Conservation (phyloP, 2,888 invertebrate genomes). For the Nymphalis c-album region DNA sequence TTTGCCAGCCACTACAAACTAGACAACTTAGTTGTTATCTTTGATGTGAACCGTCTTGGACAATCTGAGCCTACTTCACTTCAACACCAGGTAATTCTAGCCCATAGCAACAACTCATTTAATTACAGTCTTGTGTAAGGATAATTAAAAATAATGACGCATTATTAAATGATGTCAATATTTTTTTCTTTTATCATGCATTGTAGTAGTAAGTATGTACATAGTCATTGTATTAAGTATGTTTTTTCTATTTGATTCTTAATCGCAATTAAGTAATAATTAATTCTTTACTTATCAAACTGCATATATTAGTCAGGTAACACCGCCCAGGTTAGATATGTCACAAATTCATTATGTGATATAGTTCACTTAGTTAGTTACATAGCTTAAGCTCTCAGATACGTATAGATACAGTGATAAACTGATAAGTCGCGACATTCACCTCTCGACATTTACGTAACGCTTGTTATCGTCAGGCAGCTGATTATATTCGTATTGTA, state of each 20-base stretch:
- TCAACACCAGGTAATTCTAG: slow-evolving; percentile 87
- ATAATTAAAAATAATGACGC: too few relatives aligned
- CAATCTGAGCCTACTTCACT: slow-evolving; percentile 98
- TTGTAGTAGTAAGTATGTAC: too few relatives aligned
- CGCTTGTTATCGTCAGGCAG: neutral
- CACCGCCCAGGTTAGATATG: too few relatives aligned
- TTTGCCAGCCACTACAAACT: slow-evolving; percentile 97
- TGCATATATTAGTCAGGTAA: too few relatives aligned
- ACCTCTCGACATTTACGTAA: slow-evolving; percentile 11
- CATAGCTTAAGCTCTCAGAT: neutral
- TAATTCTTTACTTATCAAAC: too few relatives aligned
- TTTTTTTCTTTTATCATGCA: too few relatives aligned
- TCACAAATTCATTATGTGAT: neutral
- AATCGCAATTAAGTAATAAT: too few relatives aligned
- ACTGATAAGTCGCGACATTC: slow-evolving; percentile 29
- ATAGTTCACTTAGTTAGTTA: too few relatives aligned
- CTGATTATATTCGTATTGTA: neutral
- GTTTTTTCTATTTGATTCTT: too few relatives aligned
- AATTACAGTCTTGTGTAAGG: too few relatives aligned
- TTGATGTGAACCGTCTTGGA: slow-evolving; percentile 98
- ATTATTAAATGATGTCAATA: neutral
- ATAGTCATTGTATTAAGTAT: too few relatives aligned
- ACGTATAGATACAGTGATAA: neutral
- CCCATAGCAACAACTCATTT: too few relatives aligned
- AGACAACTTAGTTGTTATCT: slow-evolving; percentile 97